phyloP scores from a whole-genome alignment of 2,113 vertebrate species.

The Silurus meridionalis region DNA sequence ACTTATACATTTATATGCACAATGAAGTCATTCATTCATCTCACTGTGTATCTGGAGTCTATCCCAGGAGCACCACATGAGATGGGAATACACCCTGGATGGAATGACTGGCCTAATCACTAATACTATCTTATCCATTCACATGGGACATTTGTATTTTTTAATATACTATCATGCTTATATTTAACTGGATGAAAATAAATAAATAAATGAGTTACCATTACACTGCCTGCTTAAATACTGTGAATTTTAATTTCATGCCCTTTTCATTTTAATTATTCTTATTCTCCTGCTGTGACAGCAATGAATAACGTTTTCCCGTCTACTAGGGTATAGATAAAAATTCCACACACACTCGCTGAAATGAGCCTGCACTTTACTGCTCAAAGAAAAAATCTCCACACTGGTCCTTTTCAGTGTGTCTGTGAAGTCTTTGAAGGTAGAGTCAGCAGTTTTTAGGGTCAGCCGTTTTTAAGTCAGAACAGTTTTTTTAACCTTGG shows the following conservation, averaged over 20 bases:
- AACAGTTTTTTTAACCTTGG: not conserved
- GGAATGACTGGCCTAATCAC: not conserved
- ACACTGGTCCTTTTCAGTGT: not conserved
- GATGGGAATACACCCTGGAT: not conserved
- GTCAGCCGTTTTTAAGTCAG: not conserved
- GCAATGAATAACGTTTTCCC: not conserved
- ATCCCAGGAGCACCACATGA: not conserved
- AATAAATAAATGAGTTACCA: not conserved
- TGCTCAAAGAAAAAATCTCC: not conserved
- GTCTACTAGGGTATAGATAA: not conserved
- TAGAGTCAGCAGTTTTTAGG: not conserved
- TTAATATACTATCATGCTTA: not conserved
- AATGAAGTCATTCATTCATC: not conserved
- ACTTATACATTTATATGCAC: not conserved
- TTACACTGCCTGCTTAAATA: conserved; percentile 1
- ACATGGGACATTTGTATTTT: not conserved
- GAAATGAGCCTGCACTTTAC: not conserved
- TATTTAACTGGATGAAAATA: not conserved
- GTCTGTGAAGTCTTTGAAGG: not conserved
- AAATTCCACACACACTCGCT: not conserved
- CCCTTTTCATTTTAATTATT: conserved; percentile 21
- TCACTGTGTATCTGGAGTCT: not conserved
- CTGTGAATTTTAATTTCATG: not conserved
- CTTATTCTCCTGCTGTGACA: not conserved
- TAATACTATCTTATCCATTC: not conserved